Evolutionary conservation across 1,140 invertebrate genomes (phyloP).

Genomic region (Nephila pilipes): DNA sequence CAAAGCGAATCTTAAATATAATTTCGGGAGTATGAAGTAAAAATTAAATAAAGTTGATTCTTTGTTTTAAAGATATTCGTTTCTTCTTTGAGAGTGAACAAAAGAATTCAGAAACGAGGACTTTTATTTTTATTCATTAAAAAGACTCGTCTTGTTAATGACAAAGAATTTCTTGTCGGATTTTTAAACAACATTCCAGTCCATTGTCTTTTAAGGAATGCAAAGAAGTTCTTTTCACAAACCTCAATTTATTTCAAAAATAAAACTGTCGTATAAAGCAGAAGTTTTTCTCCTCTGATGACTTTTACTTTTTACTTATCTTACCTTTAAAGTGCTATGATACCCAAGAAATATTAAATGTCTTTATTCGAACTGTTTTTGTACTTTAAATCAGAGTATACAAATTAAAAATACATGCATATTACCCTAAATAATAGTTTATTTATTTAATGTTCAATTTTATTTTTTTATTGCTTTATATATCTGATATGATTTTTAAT

Average conservation of each 20-base stretch:
- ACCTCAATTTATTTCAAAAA: neutral
- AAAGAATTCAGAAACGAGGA: neutral
- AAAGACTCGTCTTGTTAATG: neutral
- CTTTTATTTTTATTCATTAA: neutral
- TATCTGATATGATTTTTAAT: too few relatives aligned
- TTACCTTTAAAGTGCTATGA: neutral
- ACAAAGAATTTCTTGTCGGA: neutral
- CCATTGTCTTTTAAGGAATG: neutral
- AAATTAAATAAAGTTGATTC: neutral
- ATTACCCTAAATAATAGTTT: too few relatives aligned
- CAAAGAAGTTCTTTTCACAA: neutral
- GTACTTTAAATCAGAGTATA: too few relatives aligned
- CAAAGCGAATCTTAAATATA: too few relatives aligned
- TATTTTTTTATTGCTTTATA: too few relatives aligned
- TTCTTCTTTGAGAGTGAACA: neutral
- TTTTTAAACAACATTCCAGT: neutral
- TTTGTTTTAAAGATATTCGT: conserved; percentile 30
- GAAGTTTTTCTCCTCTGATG: neutral
- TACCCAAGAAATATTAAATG: neutral
- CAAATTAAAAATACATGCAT: too few relatives aligned
- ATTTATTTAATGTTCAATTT: too few relatives aligned
- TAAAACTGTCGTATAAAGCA: neutral
- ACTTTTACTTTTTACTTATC: neutral
- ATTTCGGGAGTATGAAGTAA: neutral
- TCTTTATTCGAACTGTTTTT: neutral